Evolutionary conservation across 1,140 invertebrate genomes (phyloP).

Genomic region (Geopemphigus sp.): DNA sequence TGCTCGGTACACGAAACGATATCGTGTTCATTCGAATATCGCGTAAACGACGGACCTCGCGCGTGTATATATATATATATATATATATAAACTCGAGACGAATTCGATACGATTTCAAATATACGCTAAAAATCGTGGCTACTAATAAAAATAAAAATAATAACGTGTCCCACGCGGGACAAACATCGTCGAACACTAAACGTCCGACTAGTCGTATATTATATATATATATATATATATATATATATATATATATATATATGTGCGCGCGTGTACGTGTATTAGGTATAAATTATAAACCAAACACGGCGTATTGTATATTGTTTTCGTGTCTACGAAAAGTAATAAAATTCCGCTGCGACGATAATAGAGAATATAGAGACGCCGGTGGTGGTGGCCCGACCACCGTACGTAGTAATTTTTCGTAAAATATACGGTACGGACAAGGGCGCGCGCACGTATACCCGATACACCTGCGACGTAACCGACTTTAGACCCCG

Average conservation of each 20-base stretch:
- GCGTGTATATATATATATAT: too few species aligned
- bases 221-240: too few species aligned
- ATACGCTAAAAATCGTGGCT: too few species aligned
- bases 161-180: neutral
- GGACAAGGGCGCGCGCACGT: too few species aligned
- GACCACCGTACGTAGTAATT: too few species aligned
- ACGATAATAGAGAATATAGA: neutral
- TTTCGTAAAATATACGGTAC: too few species aligned
- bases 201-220: neutral
- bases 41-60: neutral
- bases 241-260: too few species aligned
- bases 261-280: too few species aligned
- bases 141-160: slow-evolving; percentile 4
- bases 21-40: neutral
- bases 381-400: too few species aligned
- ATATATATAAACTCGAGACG: neutral
- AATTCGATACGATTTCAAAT: neutral
- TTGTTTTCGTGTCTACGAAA: neutral
- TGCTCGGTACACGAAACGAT: slow-evolving; percentile 15
- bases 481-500: too few species aligned
- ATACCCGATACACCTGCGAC: too few species aligned
- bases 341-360: neutral
- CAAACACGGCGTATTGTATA: neutral
- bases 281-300: neutral
- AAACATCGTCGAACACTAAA: neutral